Percentiles rank a stretch among this genome's conserved stretches.
Evolutionary conservation across 2,888 invertebrate genomes (phyloP).

Genomic region (Troglohyphantes excavatus): DNA sequence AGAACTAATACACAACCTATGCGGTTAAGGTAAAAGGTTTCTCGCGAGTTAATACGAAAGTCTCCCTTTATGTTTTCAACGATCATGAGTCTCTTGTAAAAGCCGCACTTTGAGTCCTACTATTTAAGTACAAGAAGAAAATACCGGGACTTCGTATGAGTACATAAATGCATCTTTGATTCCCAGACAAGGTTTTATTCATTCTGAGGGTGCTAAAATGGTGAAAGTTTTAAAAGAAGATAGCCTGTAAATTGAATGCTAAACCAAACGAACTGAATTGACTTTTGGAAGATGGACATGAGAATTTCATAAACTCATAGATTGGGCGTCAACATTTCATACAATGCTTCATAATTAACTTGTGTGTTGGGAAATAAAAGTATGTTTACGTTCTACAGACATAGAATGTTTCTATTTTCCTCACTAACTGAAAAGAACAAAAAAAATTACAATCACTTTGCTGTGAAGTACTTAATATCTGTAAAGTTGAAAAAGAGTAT

Average conservation of each 20-base stretch:
- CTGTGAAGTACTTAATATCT: slow-evolving; percentile 1
- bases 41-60: no score
- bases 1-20: no score
- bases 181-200: no score
- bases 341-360: slow-evolving; percentile 6
- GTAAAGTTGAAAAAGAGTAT: not conserved
- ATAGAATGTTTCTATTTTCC: slow-evolving; percentile 5
- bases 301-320: slow-evolving; percentile 28
- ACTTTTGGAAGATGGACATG: not conserved
- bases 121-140: no score
- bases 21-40: no score
- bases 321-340: slow-evolving; percentile 31
- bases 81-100: no score
- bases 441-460: not conserved
- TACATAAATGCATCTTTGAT: no score
- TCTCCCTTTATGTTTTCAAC: no score
- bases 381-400: slow-evolving; percentile 8
- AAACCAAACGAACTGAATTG: not conserved
- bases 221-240: not conserved
- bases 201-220: not conserved
- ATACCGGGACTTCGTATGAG: no score
- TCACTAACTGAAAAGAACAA: not conserved
- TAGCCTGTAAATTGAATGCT: not conserved
- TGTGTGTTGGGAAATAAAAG: slow-evolving; percentile 1
- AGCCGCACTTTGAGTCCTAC: no score